Conservation (phyloP, 2,113 vertebrate species). For the Anguilla japonica region DNA sequence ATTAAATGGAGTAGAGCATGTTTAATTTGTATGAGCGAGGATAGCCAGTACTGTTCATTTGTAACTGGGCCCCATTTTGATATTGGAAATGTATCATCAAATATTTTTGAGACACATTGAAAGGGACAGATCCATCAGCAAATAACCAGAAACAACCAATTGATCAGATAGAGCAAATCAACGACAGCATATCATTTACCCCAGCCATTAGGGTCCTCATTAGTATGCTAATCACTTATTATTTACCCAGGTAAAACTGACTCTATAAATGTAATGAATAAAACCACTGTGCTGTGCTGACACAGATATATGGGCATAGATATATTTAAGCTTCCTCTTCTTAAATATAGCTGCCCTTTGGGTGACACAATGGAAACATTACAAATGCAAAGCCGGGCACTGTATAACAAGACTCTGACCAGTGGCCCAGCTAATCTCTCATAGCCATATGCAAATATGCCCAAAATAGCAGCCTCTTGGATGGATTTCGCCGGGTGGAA, state of each 20-base stretch:
- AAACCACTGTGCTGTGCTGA: not conserved
- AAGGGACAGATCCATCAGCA: no score
- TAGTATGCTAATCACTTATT: not conserved
- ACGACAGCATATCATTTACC: not conserved
- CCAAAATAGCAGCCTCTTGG: not conserved
- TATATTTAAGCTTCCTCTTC: not conserved
- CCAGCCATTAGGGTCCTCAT: not conserved
- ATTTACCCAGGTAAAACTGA: not conserved
- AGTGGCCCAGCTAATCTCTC: conserved; percentile 8
- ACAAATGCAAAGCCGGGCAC: not conserved
- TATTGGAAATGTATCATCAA: no score
- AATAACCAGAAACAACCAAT: no score
- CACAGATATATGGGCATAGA: not conserved
- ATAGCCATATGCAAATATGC: not conserved
- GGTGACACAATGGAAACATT: not conserved
- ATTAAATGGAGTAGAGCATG: no score
- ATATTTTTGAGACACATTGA: no score
- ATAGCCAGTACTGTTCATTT: no score
- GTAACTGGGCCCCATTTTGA: no score
- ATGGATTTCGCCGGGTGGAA: not conserved
- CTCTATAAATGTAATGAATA: not conserved
- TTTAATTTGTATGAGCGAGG: no score
- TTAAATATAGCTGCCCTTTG: not conserved
- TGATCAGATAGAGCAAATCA: no score
- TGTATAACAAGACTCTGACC: not conserved